Percentiles rank a stretch among this genome's conserved stretches.
phyloP scores from a whole-genome alignment of 2,797 vertebrate genomes.

The Anas capensis region DNA sequence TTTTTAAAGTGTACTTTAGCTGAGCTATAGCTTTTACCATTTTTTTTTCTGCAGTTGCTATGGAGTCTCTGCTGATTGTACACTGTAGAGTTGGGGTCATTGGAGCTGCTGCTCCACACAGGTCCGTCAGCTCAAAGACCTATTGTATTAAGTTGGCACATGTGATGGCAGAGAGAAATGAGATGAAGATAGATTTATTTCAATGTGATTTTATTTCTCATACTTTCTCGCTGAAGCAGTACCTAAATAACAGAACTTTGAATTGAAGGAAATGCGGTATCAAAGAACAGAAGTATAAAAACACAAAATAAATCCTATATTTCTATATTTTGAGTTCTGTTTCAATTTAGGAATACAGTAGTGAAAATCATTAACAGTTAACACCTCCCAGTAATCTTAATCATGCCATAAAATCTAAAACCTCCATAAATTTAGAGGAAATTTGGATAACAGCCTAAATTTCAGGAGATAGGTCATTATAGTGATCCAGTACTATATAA shows the following conservation, averaged over 20 bases:
- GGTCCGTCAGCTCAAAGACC: slow-evolving; percentile 47
- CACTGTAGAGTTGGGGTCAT: background rate
- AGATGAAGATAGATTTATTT: slow-evolving; percentile 67
- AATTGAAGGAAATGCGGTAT: background rate
- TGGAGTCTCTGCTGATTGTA: slow-evolving; percentile 11
- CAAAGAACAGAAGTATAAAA: background rate
- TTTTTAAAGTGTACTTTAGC: slow-evolving; percentile 21
- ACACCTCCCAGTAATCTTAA: background rate
- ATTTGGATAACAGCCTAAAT: background rate
- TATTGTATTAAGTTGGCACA: slow-evolving; percentile 56
- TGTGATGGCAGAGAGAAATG: slow-evolving; percentile 55
- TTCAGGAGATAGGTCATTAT: background rate
- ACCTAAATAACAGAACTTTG: background rate
- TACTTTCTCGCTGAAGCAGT: slow-evolving; percentile 45
- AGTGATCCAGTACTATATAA: background rate
- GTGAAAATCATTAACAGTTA: background rate
- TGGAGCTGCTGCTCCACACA: slow-evolving; percentile 5
- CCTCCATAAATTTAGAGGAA: background rate
- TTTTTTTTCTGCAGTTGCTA: slow-evolving; percentile 37
- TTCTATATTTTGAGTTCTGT: background rate
- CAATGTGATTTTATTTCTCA: slow-evolving; percentile 50
- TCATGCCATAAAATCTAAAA: background rate
- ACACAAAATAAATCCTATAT: background rate
- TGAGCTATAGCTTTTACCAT: background rate
- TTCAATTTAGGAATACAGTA: background rate